Evolutionary conservation across 53 echinoderm and acorn worm species (phyloP).

Genomic region (Patiria pectinifera): DNA sequence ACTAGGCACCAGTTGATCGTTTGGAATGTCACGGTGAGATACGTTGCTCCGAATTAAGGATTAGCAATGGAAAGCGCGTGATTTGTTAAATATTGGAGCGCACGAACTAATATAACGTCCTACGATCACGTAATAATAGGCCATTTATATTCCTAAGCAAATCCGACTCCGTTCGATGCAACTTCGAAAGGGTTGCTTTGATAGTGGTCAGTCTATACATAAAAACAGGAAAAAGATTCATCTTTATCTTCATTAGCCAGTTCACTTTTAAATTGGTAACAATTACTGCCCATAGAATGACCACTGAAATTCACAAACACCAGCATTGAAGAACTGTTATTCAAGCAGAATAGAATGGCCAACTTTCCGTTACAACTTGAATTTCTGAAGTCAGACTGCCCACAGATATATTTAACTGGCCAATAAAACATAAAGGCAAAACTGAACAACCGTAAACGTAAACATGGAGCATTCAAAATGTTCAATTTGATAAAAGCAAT

Average conservation of each 20-base stretch:
- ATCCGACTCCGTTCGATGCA: neutral
- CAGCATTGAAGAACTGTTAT: too few species aligned
- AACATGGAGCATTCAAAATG: neutral
- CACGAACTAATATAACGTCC: neutral
- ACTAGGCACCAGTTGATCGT: too few species aligned
- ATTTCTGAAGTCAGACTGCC: neutral
- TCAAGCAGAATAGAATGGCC: too few species aligned
- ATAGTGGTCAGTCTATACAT: neutral
- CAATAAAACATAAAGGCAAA: neutral
- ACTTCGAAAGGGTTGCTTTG: neutral
- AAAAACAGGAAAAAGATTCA: neutral
- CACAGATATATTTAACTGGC: neutral
- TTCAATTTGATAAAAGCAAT: neutral
- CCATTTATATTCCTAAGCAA: neutral
- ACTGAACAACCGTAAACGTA: neutral
- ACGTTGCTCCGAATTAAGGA: too few species aligned
- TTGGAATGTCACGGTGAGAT: too few species aligned
- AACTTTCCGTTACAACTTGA: neutral
- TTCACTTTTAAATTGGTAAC: too few species aligned
- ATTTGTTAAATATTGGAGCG: neutral
- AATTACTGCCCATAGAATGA: too few species aligned
- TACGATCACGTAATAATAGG: neutral
- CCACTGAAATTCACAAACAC: too few species aligned
- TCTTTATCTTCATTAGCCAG: too few species aligned
- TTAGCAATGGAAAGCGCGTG: neutral